These are phyloP conservation scores for Galemys pyrenaicus DNA, from an alignment of 2,113 vertebrate species.

Conservation along the genomic window DNA sequence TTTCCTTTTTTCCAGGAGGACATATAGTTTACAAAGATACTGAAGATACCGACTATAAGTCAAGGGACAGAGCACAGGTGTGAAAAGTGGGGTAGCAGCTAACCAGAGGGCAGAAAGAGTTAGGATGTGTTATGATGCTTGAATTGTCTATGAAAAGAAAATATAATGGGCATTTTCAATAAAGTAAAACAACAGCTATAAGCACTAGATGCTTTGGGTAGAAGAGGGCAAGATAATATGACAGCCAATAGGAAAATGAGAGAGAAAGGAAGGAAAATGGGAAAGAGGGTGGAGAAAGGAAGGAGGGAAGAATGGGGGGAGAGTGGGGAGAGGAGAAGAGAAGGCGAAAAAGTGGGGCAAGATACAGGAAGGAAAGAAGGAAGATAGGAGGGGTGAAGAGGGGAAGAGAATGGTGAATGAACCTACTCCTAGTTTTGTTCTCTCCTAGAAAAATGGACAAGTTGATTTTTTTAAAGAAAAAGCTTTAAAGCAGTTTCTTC, in stretches of 20 bases:
- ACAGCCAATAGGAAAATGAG: no score
- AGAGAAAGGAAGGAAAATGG: accelerated
- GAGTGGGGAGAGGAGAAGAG: no score
- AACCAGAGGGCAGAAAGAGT: background rate
- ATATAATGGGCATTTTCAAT: no score
- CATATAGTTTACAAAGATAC: background rate
- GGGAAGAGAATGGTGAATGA: background rate
- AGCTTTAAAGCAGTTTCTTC: background rate
- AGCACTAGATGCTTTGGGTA: background rate
- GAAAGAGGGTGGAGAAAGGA: accelerated
- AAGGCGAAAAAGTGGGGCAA: accelerated
- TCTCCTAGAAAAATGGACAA: background rate
- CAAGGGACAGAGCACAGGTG: background rate
- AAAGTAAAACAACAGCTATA: no score
- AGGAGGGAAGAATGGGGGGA: no score
- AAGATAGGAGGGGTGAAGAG: accelerated
- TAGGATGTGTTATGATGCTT: background rate
- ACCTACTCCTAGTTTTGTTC: background rate
- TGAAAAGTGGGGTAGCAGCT: background rate
- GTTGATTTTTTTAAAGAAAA: background rate
- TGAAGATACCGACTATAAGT: background rate
- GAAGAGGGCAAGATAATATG: background rate
- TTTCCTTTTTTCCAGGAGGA: background rate
- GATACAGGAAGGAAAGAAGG: accelerated
- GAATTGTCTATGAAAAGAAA: background rate